Evolutionary conservation across 2,113 vertebrate species (phyloP).

Genomic region (Trachemys scripta): DNA sequence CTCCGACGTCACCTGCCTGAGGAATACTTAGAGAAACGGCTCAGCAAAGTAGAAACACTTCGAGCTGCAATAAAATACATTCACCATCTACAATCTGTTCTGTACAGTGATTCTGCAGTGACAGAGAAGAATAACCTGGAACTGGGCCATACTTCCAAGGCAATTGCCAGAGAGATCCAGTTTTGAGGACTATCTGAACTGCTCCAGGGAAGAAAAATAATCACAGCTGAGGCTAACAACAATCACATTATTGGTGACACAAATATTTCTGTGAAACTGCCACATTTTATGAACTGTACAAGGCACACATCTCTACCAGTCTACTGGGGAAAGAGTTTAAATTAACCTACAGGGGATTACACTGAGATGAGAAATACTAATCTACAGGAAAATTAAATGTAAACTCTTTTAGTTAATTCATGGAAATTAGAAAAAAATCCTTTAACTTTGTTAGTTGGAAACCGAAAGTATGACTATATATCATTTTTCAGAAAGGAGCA

Average conservation of each 20-base stretch:
- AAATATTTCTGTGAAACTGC: background rate
- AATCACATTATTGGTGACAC: rapidly evolving
- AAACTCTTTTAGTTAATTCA: background rate
- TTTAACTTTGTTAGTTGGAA: background rate
- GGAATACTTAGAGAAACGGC: slow-evolving; percentile 81
- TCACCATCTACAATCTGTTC: slow-evolving; percentile 77
- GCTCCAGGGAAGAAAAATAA: background rate
- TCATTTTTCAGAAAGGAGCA: background rate
- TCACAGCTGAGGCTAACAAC: background rate
- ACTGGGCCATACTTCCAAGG: slow-evolving; percentile 10
- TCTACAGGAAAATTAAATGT: background rate
- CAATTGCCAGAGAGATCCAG: slow-evolving; percentile 23
- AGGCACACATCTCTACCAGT: background rate
- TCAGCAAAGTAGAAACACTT: slow-evolving; percentile 87
- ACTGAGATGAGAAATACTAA: background rate
- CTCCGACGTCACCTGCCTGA: slow-evolving; percentile 82
- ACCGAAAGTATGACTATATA: background rate
- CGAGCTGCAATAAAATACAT: slow-evolving; percentile 86
- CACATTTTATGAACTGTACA: background rate
- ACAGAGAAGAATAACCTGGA: background rate
- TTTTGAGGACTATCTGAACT: slow-evolving; percentile 44
- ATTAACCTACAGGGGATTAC: background rate
- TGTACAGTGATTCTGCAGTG: slow-evolving; percentile 38
- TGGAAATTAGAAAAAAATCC: background rate
- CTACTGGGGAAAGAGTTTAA: background rate